Base-by-base conservation (phyloP, 2,888 invertebrate species). In the Brenthis ino region DNA sequence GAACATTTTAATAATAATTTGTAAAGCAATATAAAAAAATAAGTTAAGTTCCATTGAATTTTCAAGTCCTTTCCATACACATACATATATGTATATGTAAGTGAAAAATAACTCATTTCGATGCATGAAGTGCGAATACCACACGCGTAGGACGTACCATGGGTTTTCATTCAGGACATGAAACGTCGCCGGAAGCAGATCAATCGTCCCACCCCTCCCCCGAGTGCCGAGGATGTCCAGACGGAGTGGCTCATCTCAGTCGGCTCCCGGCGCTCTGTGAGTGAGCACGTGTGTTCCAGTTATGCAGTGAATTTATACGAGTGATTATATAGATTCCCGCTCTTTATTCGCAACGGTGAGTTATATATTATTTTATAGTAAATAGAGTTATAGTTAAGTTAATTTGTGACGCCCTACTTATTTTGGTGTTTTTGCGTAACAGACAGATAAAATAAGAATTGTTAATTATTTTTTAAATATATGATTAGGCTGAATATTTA, bases 201-300 rank as follows among this genome's bases (percentile, higher is more conserved):
- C 91, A 91, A 91, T 91, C 89, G 85, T 81, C 80, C 79, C 77
- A 80, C 82, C 82, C 82, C 75, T 76, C 78, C 75, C 75, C 75
- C 72, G 73, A 61, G 51, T 53, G 24, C 58, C 79, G 77, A 84
- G 84, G 85, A 83, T 82, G 77, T 80, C 78, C 79, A 81, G 76
- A 77, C 79, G 73, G 80, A 73, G 72, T 76, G 80, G 78, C 71
- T 75, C 77, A 78, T 75, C 67, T 75, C 88, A 91, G 91, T 91
- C 82, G 75, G 77, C 78, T 79, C 80, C 77, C 82, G 80, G 80
- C 86, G 72, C 77, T 75, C 79, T 80, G 77, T 76, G 64, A 77
- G 81, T 74, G 81, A 82, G 87, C 77, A 79, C 76, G 75, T 65
- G 51, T 64, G 82, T 75, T 76, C 78, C 76, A 84, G 88, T 86